These are phyloP conservation scores for Leptinotarsa haldemani DNA, from an alignment of 2,888 invertebrate species.

Conservation along the genomic window DNA sequence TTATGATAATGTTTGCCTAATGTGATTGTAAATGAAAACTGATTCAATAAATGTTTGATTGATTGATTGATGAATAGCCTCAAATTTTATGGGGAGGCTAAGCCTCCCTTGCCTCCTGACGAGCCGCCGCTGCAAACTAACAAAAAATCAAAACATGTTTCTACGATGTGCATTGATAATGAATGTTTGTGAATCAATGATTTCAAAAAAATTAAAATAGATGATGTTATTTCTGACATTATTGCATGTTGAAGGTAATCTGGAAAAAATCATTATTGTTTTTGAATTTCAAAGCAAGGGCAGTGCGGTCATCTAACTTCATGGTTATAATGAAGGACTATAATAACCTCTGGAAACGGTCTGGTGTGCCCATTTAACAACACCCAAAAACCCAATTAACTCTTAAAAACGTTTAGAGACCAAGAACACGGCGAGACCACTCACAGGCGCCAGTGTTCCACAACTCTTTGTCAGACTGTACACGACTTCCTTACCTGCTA, in stretches of 20 bases:
- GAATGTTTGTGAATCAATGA: too few species aligned
- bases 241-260: not conserved
- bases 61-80: too few species aligned
- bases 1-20: too few species aligned
- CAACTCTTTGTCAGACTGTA: conserved; percentile 52
- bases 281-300: not conserved
- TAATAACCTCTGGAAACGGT: conserved; percentile 38
- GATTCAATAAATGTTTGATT: too few species aligned
- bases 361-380: conserved; percentile 36
- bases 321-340: conserved; percentile 30
- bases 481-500: conserved; percentile 53
- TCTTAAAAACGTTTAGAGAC: conserved; percentile 28
- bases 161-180: too few species aligned
- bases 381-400: conserved; percentile 46
- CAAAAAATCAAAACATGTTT: too few species aligned
- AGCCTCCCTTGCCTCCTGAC: too few species aligned
- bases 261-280: not conserved
- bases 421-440: conserved; percentile 41
- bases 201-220: too few species aligned
- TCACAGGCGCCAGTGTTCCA: conserved; percentile 53
- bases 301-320: conserved; percentile 27
- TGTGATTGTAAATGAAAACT: too few species aligned
- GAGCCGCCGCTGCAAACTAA: too few species aligned
- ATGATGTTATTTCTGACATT: too few species aligned
- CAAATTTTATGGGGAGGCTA: too few species aligned